Percentiles rank a stretch among this genome's conserved stretches.
phyloP scores from a whole-genome alignment of 2,888 invertebrate genomes.

The Fragum sueziense region DNA sequence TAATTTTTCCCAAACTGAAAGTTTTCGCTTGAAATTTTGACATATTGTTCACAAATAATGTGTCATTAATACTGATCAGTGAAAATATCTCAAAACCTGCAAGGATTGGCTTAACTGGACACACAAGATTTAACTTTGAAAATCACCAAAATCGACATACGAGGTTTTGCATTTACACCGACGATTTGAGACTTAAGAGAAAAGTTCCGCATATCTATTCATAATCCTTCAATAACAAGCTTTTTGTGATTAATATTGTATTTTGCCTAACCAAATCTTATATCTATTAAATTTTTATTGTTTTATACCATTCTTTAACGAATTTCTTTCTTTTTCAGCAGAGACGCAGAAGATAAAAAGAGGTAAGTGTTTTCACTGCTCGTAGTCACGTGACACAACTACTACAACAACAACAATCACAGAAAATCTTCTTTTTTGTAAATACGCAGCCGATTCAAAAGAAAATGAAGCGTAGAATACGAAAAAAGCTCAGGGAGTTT shows the following conservation, averaged over 20 bases:
- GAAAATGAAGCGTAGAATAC: not conserved
- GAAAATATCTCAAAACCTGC: too few species aligned
- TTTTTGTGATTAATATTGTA: not conserved
- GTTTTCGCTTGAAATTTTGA: too few species aligned
- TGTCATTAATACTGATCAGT: too few species aligned
- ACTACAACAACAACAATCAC: too few species aligned
- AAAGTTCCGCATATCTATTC: not conserved
- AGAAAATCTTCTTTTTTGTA: too few species aligned
- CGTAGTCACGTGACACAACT: not conserved
- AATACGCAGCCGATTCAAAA: not conserved
- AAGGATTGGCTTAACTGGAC: too few species aligned
- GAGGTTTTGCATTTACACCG: too few species aligned
- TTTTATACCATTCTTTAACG: not conserved
- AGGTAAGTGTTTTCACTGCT: not conserved
- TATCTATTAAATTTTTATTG: not conserved
- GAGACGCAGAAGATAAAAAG: slow-evolving; percentile 13
- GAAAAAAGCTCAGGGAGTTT: not conserved
- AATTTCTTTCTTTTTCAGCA: slow-evolving; percentile 17
- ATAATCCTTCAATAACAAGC: not conserved
- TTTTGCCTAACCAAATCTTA: not conserved
- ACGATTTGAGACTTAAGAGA: too few species aligned
- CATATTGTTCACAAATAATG: too few species aligned
- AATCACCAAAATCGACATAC: too few species aligned
- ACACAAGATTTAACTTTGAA: too few species aligned
- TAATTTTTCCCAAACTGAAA: too few species aligned